Conservation (phyloP, 2,113 vertebrate species). For the Dryoscopus gambensis region DNA sequence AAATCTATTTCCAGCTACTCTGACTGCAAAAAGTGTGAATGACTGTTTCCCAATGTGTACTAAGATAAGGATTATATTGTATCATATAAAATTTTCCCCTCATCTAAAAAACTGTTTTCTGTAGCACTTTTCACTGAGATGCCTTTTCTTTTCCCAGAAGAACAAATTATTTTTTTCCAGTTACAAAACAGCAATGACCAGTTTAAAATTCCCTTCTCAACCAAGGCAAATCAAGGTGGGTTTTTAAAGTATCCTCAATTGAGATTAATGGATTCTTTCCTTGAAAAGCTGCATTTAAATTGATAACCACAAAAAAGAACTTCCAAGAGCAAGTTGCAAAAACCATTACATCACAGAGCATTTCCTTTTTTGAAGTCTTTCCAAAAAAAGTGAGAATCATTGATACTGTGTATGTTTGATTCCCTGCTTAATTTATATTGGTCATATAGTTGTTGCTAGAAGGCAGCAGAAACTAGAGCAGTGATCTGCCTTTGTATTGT, state of each 20-base stretch:
- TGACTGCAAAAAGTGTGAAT: background rate
- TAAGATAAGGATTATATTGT: background rate
- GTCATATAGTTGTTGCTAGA: background rate
- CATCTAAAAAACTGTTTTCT: background rate
- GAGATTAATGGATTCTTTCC: background rate
- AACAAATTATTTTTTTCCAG: background rate
- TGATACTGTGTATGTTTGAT: background rate
- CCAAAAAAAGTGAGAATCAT: background rate
- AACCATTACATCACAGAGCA: background rate
- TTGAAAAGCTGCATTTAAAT: background rate
- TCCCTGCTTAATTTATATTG: background rate
- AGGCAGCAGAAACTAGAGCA: background rate
- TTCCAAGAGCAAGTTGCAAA: background rate
- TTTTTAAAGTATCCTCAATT: background rate
- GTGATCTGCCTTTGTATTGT: background rate
- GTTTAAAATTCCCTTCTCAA: background rate
- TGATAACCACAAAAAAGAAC: background rate
- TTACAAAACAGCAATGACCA: background rate
- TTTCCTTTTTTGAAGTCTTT: background rate
- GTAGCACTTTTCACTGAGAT: background rate
- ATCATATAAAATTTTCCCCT: background rate
- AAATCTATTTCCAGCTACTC: background rate
- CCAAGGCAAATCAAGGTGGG: too few relatives aligned
- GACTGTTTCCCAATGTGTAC: background rate
- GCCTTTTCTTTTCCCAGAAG: background rate